Base-by-base conservation (phyloP, 2,113 vertebrate species). In the Centropristis striata region DNA sequence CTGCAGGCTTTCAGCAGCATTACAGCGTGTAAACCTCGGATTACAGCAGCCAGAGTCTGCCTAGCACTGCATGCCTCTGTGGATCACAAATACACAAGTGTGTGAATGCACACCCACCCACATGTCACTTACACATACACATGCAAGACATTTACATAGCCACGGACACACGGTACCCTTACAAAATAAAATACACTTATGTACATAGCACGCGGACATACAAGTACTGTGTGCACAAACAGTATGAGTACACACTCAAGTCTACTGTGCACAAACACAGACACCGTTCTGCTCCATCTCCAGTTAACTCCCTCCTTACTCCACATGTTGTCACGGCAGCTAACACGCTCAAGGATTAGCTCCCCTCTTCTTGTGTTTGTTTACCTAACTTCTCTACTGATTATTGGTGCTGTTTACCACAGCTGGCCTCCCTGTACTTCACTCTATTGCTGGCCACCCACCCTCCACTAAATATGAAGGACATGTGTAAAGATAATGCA, bases 1-100 rank as follows among this genome's bases (percentile, higher is more conserved):
- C 91, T 90, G 83, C 85, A 92, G 92, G 91, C 90, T 90, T 92
- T 88, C 81, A 74, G 90, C 69, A 88, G 92, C 80, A 92, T 94
- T 94, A 94, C 93, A 92, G 89, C 88, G 59, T 92, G 92, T 94
- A 94, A 94, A 94, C 89, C 92, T 88, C 63, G 86, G 92, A 93
- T 92, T 94, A 93, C 91, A 92, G 89, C 89, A 88, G 74, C 84
- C 83, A 77, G 61, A 86, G 81, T 90, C 81, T 87, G 86, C 88
- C 78, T 75, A 36, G 83, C 86, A 53, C 88, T 84, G 85, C 88
- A 84, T 90, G 91, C 86, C 84, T 92, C 87, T 88, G 77, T 84
- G 90, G 87, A 88, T 91, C 89, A 74, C 70, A 86, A 88, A 89
- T 86, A 86, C 79, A 85, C 81, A 88, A 80, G 83, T 75, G 82